Evolutionary conservation across 2,113 vertebrate species (phyloP), one percentile per base, ranked within the genome.

Genomic region (Acrocephalus arundinaceus): DNA sequence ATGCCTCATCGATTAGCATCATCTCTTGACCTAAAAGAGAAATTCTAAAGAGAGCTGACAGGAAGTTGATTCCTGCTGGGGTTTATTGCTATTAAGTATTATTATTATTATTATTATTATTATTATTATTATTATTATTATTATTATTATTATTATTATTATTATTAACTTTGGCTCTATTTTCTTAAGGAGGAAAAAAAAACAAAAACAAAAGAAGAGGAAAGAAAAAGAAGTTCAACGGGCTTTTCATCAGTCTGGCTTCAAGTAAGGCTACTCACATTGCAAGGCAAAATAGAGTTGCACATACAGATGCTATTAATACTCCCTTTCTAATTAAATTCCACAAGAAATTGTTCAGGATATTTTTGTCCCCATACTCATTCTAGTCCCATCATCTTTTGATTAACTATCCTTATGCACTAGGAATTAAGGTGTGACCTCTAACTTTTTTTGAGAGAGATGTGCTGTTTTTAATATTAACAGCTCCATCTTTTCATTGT

Each of bases 321-420:
- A 96, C 58, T 81, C 84, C 90, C 85, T 94, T 97, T 96, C 96
- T 97, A 97, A 97, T 97, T 97, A 97, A 97, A 96, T 97, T 96
- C 96, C 87, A 93, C 90, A 89, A 95, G 96, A 97, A 96, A 97
- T 93, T 90, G 94, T 94, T 58, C 79, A 80, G 76, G 70, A 96
- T 97, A 97, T 96, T 96, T 96, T 94, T 91, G 88, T 95, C 95
- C 84, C 93, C 85, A 91, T 91, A 93, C 93, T 95, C 93, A 87
- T 95, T 94, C 96, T 89, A 95, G 94, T 94, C 91, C 96, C 87
- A 96, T 97, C 96, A 72, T 94, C 95, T 96, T 96, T 94, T 97
- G 97, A 97, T 97, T 97, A 97, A 97, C 94, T 96, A 90, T 93
- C 94, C 91, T 96, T 80, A 85, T 88, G 89, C 71, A 83, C 91